A percentile compares a stretch with the other conserved stretches of the same genome.
Evolutionary conservation across 1,140 invertebrate genomes (phyloP).

Genomic region (Eurosta solidaginis): DNA sequence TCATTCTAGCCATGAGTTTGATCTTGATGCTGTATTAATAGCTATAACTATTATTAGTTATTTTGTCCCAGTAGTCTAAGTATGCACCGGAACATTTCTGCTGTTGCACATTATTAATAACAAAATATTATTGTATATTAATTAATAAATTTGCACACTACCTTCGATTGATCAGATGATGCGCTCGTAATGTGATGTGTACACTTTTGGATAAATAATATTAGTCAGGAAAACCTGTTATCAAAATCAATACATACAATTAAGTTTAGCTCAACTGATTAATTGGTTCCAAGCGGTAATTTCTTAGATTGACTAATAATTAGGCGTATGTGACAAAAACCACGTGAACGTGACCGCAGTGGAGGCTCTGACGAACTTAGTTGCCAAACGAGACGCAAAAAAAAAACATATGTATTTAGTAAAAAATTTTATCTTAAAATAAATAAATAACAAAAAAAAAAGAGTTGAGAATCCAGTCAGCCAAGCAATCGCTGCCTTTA

Average conservation of each 20-base stretch:
- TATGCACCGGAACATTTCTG: not conserved
- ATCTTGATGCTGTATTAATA: not conserved
- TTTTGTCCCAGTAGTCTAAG: not conserved
- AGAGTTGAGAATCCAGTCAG: too few species aligned
- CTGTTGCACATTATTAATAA: not conserved
- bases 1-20: not conserved
- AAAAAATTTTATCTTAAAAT: too few species aligned
- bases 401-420: too few species aligned
- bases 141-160: not conserved
- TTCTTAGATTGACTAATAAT: not conserved
- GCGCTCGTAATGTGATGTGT: not conserved
- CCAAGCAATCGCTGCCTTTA: too few species aligned
- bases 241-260: not conserved
- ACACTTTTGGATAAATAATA: not conserved
- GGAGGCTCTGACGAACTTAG: too few species aligned
- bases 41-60: not conserved
- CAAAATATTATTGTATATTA: not conserved
- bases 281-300: not conserved
- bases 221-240: not conserved
- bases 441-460: too few species aligned
- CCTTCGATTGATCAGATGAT: not conserved
- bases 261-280: not conserved
- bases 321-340: not conserved
- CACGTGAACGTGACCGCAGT: not conserved
- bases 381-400: too few species aligned